Evolutionary conservation across 2,888 invertebrate genomes (phyloP), one percentile per base, ranked within the genome.

Genomic region (Andrena haemorrhoa): DNA sequence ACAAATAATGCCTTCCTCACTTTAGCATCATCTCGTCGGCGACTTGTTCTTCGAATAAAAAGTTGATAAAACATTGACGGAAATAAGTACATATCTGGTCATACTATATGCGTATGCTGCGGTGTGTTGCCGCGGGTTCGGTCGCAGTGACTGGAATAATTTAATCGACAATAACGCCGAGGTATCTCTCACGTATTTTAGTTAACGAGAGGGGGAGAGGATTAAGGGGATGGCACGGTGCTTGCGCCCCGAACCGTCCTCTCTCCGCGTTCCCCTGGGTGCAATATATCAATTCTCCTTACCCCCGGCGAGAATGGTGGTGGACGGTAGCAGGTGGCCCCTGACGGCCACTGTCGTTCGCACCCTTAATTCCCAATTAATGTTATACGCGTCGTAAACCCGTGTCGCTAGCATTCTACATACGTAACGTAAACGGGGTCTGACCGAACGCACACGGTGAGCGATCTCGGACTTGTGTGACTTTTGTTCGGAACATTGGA

Each of bases 301-400:
- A 84, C 85, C 84, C 78, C 74, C 61, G 65, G 72, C 72, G 85
- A 86, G 41, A 41, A 41, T 12, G 41, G 82, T 83, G 84, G 77
- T 61, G 66, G 29, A 60, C 76, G 88, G 93, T 92, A 93, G 93
- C 93, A 93, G 93, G 93, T 93, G 93, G 93, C 91, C 89, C 82
- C 83, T 85, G 89, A 90, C 90, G 88, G 90, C 89, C 88, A 89
- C 89, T 86, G 81, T 87, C 90, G 88, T 92, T 91, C 92, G 88
- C 90, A 91, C 91, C 92, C 93, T 93, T 93, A 93, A 93, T 93
- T 92, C 93, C 92, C 93, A 93, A 93, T 93, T 93, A 93, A 93
- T 92, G 92, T 83, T 87, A 80, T 77, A 79, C 77, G 60, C 83
- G 79, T 81, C 79, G 81, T 86, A 83, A 87, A 86, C 84, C 77